These are phyloP conservation scores for Oscheius onirici DNA, from an alignment of 2,888 invertebrate species.

Conservation along the genomic window DNA sequence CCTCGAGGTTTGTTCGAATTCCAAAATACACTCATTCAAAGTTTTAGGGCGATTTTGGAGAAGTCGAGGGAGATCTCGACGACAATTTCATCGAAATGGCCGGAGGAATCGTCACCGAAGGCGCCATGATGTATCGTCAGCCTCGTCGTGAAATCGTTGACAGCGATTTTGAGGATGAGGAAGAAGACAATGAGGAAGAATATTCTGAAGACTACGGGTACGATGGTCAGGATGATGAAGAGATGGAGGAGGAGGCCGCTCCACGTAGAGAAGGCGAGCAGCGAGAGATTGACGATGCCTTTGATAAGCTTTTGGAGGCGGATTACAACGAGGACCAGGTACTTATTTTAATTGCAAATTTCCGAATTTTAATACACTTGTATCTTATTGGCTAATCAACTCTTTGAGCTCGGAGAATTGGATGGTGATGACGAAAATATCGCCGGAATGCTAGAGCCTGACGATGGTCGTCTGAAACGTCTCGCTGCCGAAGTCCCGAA, in stretches of 20 bases:
- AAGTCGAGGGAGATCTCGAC: constrained; percentile 86
- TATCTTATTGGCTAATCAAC: no score
- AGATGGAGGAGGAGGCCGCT: constrained; percentile 48
- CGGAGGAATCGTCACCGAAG: constrained; percentile 73
- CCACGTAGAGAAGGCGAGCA: constrained; percentile 29
- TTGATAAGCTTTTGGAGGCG: constrained; percentile 51
- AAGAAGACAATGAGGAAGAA: constrained; percentile 16
- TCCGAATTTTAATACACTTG: neutral
- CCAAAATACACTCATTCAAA: neutral
- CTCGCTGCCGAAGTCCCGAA: constrained; percentile 83
- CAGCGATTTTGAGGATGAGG: constrained; percentile 38
- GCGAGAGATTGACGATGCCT: constrained; percentile 53
- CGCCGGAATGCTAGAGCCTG: constrained; percentile 79
- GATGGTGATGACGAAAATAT: constrained; percentile 73
- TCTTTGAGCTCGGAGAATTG: constrained; percentile 47
- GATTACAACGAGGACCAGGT: constrained; percentile 54
- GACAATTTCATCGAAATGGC: constrained; percentile 91
- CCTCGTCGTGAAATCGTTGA: constrained; percentile 1
- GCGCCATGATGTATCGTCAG: constrained; percentile 14
- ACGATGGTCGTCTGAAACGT: constrained; percentile 80
- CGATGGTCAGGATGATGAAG: constrained; percentile 50
- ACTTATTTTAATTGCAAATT: no score
- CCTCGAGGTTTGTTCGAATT: constrained; percentile 71
- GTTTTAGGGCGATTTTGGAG: constrained; percentile 77
- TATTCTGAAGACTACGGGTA: constrained; percentile 35